Base-by-base conservation (phyloP, 2,113 vertebrate genomes). In the Glareola pratincola region DNA sequence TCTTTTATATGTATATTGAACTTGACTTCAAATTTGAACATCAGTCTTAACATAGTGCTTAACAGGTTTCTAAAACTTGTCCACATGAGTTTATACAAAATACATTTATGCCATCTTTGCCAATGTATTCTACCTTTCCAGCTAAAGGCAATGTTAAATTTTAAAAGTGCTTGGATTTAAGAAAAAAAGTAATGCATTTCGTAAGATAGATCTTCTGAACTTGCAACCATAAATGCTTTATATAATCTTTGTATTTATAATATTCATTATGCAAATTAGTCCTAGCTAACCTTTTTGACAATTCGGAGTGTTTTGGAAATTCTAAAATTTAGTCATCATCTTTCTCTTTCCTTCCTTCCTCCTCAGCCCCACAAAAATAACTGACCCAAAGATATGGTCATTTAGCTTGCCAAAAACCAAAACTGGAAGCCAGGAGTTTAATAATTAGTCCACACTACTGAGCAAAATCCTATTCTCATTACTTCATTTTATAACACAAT, bases 301-400 rank as follows among this genome's bases (percentile, higher is more conserved):
- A 56, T 62, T 81, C 63, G 39, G 12, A 68, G 41, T 48, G 21
- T 34, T 92, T 73, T 48, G 9, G 15, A 84, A 87, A 68, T 47
- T 29, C 4, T 32, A 67, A 68, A 43, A 36, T 23, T 9, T 60
- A n/a, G 12, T 19, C 12, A 6, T 37, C 36, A 11, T 69, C 17
- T 59, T n/a, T 43, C 3, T 54, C 12, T 45, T 41, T 48, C 27
- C 24, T 5, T 66, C n/a, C 57, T 88, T 83, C 22, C 4, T 81
- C 20, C 27, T 50, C 43, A 81, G 53, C 9, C 63, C 22, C 22
- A 37, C 8, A n/a, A 72, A 81, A 75, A 37, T 8, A 56, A 51
- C 0, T 62, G 34, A 53, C 14, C 16, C 41, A 41, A 39, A 48
- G 8, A 50, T 24, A 82, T 0, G 2, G n/a, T 34, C 37, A 71